Percentiles rank a stretch among this genome's conserved stretches.
phyloP scores from a whole-genome alignment of 2,888 invertebrate genomes.

The Epinotia ramella region DNA sequence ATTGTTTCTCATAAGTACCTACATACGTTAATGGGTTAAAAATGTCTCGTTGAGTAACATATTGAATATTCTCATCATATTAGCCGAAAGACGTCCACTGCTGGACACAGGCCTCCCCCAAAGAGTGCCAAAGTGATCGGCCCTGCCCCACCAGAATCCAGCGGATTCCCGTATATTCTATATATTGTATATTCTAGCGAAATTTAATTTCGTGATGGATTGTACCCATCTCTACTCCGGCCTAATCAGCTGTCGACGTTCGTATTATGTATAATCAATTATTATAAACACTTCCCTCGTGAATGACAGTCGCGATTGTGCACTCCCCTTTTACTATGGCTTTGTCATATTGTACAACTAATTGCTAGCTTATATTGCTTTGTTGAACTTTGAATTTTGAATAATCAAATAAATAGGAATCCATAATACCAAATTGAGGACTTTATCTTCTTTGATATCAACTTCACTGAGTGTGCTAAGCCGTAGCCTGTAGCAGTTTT shows the following conservation, averaged over 20 bases:
- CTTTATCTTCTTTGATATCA: background rate
- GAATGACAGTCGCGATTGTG: slow-evolving; percentile 61
- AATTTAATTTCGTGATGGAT: slow-evolving; percentile 19
- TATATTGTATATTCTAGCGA: background rate
- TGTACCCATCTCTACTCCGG: slow-evolving; percentile 44
- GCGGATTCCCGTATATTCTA: no score
- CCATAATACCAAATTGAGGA: background rate
- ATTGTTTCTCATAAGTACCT: no score
- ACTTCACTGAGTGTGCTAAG: no score
- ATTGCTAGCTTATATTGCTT: slow-evolving; percentile 21
- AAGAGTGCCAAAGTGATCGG: no score
- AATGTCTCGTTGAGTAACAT: no score
- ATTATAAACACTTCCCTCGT: slow-evolving; percentile 67
- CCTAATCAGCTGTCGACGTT: slow-evolving; percentile 52
- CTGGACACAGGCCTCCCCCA: no score
- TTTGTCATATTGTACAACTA: slow-evolving; percentile 8
- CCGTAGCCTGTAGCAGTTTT: no score
- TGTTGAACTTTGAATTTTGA: slow-evolving; percentile 6
- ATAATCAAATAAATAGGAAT: background rate
- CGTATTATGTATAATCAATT: slow-evolving; percentile 67
- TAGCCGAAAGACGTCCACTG: no score
- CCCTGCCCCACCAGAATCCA: no score
- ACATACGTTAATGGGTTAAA: no score
- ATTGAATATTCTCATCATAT: no score
- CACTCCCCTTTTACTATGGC: slow-evolving; percentile 27